Base-by-base conservation (phyloP, 2,797 vertebrate genomes). In the Gallinago solitaria region DNA sequence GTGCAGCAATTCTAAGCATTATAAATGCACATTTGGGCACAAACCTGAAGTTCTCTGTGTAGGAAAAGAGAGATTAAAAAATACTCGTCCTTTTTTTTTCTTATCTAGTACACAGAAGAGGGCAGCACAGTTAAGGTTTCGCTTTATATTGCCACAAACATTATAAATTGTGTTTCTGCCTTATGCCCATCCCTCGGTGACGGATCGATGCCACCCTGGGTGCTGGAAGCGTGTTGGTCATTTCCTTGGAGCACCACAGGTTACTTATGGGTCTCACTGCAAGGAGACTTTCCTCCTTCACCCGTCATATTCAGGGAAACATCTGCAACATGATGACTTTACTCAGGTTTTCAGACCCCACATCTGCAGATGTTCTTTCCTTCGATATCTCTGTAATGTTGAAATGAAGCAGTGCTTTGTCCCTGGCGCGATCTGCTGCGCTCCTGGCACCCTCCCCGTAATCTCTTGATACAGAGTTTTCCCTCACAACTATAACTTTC, bases 111-210 rank as follows among this genome's bases (percentile, higher is more conserved):
- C 76, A 83, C 89, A 95, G 91, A 96, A 96, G 96, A 90, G 82
- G 91, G 89, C 95, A 96, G 82, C 87, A 93, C 51, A 87, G 80
- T 37, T 67, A 69, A 90, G 75, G 63, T 73, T 91, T 88, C 54
- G 9, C 24, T 91, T 65, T 9, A 6, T 18, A 45, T 18, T 67
- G 54, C 45, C 30, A 70, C 6, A 4, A 85, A 43, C 30, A 6
- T 13, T 28, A 43, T 0, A 56, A 68, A 64, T 0, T 53, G 37
- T 67, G 39, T 70, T 80, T 83, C 78, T 83, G 33, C 25, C 32
- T 45, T 4, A 35, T 0, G 1, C 50, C 33, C 53, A 74, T 48
- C 35, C 24, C 57, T 45, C 41, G 5, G 63, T 12, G 43, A 16
- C 0, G 5, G 39, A 56, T 37, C n/a, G 25, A 3, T 1, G 15